Evolutionary conservation across 2,113 vertebrate species (phyloP).

Genomic region (Trematomus loennbergii): DNA sequence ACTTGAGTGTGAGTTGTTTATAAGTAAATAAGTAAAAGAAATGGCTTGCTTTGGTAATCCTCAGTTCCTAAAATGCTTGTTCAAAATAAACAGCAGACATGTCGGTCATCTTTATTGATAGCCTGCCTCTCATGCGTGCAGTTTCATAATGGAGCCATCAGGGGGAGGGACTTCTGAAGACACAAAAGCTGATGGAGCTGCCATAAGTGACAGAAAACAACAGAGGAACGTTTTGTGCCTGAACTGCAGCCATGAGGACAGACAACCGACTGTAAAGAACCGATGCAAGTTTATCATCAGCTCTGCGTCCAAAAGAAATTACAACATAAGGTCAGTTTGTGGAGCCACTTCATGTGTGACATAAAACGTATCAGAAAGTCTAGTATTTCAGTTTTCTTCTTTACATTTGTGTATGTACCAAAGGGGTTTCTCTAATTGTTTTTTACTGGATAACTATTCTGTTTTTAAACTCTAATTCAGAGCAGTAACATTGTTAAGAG

Average conservation of each 20-base stretch:
- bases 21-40: background rate
- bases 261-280: constrained; percentile 31
- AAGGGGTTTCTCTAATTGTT: too few species aligned
- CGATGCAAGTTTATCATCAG: constrained; percentile 19
- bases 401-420: background rate
- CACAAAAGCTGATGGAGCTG: constrained; percentile 64
- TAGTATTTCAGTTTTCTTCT: background rate
- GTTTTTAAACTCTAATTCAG: background rate
- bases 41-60: background rate
- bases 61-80: constrained; percentile 19
- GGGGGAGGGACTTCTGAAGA: constrained; percentile 69
- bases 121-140: constrained; percentile 48
- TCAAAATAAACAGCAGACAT: background rate
- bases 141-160: constrained; percentile 62
- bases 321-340: constrained; percentile 17
- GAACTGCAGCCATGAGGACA: constrained; percentile 37
- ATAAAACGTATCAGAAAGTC: constrained; percentile 26
- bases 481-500: background rate
- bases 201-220: constrained; percentile 49
- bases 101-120: constrained; percentile 51
- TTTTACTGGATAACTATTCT: background rate
- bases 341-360: background rate
- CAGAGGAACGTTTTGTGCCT: constrained; percentile 36
- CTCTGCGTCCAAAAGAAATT: constrained; percentile 44
- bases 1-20: constrained; percentile 21